Evolutionary conservation across 1,140 invertebrate genomes (phyloP).

Genomic region (Maniola jurtina): DNA sequence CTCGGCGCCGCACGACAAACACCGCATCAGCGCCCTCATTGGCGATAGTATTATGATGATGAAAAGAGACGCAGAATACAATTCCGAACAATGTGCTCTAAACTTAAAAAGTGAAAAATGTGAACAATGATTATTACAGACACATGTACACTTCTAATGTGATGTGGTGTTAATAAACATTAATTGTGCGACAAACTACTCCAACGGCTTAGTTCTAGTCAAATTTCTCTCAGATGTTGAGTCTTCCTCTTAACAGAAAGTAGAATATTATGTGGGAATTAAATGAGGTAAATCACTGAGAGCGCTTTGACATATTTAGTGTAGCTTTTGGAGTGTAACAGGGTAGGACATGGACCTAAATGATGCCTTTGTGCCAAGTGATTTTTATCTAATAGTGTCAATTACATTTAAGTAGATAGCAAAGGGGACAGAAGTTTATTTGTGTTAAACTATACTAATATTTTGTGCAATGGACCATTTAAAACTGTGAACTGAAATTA

Average conservation of each 20-base stretch:
- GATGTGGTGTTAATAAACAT: constrained; percentile 41
- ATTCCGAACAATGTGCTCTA: constrained; percentile 65
- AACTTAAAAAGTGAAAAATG: constrained; percentile 78
- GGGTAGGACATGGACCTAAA: constrained; percentile 77
- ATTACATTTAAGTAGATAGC: constrained; percentile 70
- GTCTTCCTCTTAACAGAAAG: constrained; percentile 58
- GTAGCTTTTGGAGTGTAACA: constrained; percentile 63
- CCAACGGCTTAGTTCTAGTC: constrained; percentile 67
- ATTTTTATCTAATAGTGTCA: constrained; percentile 76
- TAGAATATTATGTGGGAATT: constrained; percentile 33
- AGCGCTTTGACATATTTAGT: constrained; percentile 66
- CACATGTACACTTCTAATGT: constrained; percentile 46
- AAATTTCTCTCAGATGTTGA: constrained; percentile 64
- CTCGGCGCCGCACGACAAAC: constrained; percentile 63
- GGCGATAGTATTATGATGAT: constrained; percentile 71
- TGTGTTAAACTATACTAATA: constrained; percentile 70
- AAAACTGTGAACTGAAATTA: constrained; percentile 47
- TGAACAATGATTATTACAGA: constrained; percentile 70
- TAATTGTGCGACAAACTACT: constrained; percentile 44
- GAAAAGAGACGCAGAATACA: constrained; percentile 71
- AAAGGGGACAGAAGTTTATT: constrained; percentile 69
- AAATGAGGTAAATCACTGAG: constrained; percentile 47
- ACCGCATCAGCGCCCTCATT: constrained; percentile 75
- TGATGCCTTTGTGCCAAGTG: constrained; percentile 77
- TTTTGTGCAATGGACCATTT: constrained; percentile 70